These are phyloP conservation scores for Mylabris sibirica DNA, from an alignment of 2,888 invertebrate species.

Conservation along the genomic window DNA sequence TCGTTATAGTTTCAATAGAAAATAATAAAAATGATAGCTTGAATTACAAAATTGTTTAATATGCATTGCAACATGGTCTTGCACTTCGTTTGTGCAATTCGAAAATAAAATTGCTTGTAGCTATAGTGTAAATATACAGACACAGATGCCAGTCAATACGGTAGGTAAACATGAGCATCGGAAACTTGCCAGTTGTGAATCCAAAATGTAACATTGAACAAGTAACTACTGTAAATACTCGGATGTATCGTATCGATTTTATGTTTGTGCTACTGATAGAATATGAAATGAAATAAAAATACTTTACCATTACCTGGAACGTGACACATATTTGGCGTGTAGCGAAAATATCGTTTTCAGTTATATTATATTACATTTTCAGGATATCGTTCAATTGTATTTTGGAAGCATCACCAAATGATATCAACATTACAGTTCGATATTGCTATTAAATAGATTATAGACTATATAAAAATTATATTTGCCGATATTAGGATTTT, in stretches of 20 bases:
- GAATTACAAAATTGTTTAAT: background rate
- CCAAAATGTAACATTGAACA: constrained; percentile 2
- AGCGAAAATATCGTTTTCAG: background rate
- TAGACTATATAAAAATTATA: background rate
- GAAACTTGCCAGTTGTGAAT: constrained; percentile 27
- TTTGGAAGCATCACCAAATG: background rate
- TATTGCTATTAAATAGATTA: too few species aligned
- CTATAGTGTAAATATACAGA: background rate
- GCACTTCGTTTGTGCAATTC: constrained; percentile 21
- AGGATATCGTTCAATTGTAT: background rate
- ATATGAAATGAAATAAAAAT: constrained; percentile 3
- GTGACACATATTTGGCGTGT: background rate
- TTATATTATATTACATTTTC: background rate
- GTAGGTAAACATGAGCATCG: constrained; percentile 33
- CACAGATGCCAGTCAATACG: constrained; percentile 22
- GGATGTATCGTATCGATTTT: background rate
- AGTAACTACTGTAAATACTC: constrained; percentile 1
- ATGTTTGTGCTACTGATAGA: constrained; percentile 6
- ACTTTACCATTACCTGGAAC: background rate
- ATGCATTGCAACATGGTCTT: constrained; percentile 19
- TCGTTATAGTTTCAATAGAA: too few species aligned
- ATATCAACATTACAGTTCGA: too few species aligned
- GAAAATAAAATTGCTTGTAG: constrained; percentile 22
- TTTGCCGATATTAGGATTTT: background rate
- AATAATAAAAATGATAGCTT: background rate